Evolutionary conservation across 2,888 invertebrate species (phyloP).

Genomic region (Lithophane semibrunnea): DNA sequence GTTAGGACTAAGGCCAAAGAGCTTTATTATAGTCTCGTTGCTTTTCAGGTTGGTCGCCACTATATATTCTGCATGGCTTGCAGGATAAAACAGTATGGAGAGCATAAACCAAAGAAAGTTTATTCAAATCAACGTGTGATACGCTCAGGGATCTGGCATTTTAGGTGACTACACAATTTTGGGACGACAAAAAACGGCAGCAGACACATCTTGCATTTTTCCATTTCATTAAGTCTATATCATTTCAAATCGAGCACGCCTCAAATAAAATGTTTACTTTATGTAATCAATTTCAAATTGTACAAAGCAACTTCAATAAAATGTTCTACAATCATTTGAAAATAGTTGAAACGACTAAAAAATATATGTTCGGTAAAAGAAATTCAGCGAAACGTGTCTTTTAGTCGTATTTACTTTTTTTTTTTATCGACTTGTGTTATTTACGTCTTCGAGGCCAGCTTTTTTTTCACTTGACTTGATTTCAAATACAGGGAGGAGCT

Average conservation of each 20-base stretch:
- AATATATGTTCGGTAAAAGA: constrained; percentile 19
- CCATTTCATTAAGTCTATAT: constrained; percentile 32
- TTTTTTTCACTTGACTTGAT: too few species aligned
- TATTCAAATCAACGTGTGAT: not conserved
- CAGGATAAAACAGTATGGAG: not conserved
- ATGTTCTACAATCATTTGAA: constrained; percentile 23
- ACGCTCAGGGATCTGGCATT: not conserved
- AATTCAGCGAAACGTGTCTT: not conserved
- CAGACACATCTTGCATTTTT: constrained; percentile 18
- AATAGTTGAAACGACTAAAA: constrained; percentile 8
- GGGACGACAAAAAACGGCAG: not conserved
- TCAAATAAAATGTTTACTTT: constrained; percentile 43
- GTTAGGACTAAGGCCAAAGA: too few species aligned
- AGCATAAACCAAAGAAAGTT: not conserved
- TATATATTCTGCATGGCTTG: not conserved
- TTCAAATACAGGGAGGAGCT: too few species aligned
- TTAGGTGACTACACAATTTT: not conserved
- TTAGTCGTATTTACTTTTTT: not conserved
- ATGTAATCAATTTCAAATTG: constrained; percentile 53
- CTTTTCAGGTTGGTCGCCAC: not conserved
- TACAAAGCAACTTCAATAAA: constrained; percentile 31
- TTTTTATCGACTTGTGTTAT: too few species aligned
- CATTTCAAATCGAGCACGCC: constrained; percentile 5
- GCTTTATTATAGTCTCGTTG: not conserved
- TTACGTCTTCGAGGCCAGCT: too few species aligned